Conservation (phyloP, 2,888 invertebrate species). For the Acrobasis suavella region DNA sequence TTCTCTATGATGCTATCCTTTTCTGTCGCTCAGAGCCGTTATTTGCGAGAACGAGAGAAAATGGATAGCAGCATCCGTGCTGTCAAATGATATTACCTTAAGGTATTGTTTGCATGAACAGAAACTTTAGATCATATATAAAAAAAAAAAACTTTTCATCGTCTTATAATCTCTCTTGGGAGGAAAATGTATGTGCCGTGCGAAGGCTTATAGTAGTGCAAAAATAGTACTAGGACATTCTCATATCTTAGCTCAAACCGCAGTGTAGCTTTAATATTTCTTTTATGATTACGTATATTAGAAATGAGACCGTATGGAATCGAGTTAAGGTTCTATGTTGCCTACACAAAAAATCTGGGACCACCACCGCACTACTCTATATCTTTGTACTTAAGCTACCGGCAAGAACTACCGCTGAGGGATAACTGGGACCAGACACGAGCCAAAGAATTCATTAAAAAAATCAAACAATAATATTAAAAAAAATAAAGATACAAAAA, state of each 20-base stretch:
- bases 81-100: too few relatives aligned
- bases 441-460: background rate
- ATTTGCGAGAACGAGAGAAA: too few relatives aligned
- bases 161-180: background rate
- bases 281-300: constrained; percentile 19
- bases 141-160: background rate
- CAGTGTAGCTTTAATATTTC: constrained; percentile 14
- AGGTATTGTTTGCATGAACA: background rate
- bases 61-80: too few relatives aligned
- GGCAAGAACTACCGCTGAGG: constrained; percentile 46
- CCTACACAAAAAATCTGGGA: constrained; percentile 16
- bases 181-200: background rate
- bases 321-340: constrained; percentile 12
- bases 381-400: constrained; percentile 48
- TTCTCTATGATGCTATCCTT: too few relatives aligned
- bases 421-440: constrained; percentile 18
- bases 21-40: too few relatives aligned
- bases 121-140: background rate
- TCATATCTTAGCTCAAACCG: constrained; percentile 20
- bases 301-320: constrained; percentile 22
- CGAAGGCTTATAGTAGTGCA: constrained; percentile 31
- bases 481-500: background rate
- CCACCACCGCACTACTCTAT: constrained; percentile 25
- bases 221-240: constrained; percentile 24
- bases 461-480: background rate